Evolutionary conservation across 2,113 vertebrate species (phyloP).

Genomic region (Phocoena phocoena): DNA sequence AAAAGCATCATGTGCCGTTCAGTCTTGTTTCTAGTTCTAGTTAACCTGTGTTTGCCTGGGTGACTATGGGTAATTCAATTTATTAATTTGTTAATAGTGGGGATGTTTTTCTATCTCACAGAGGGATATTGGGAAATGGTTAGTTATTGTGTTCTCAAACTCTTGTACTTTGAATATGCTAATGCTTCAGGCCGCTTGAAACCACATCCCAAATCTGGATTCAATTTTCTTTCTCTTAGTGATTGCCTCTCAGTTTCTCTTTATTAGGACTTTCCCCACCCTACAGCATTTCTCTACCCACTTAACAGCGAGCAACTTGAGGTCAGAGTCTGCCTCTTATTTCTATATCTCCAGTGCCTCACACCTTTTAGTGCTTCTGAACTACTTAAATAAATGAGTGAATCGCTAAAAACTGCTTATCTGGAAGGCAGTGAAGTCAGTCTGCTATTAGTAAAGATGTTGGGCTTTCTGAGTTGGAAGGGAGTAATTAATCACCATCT

Average conservation of each 20-base stretch:
- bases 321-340: neutral
- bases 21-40: neutral
- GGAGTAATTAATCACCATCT: conserved; percentile 40
- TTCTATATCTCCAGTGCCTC: neutral
- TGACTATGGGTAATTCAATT: neutral
- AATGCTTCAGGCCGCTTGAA: neutral
- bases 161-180: conserved; percentile 7
- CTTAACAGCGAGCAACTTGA: neutral
- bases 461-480: conserved; percentile 24
- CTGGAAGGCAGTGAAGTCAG: conserved; percentile 23
- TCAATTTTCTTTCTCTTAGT: neutral
- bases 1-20: neutral
- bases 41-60: neutral
- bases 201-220: neutral
- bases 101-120: neutral
- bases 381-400: neutral
- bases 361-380: conserved; percentile 2
- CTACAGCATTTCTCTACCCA: neutral
- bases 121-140: neutral
- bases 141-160: neutral
- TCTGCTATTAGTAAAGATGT: conserved; percentile 20
- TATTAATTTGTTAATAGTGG: conserved; percentile 20
- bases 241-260: neutral
- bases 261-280: neutral
- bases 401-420: neutral